A percentile compares a stretch with the other conserved stretches of the same genome.
phyloP scores from a whole-genome alignment of 2,888 invertebrate genomes.

The Cerastoderma edule region DNA sequence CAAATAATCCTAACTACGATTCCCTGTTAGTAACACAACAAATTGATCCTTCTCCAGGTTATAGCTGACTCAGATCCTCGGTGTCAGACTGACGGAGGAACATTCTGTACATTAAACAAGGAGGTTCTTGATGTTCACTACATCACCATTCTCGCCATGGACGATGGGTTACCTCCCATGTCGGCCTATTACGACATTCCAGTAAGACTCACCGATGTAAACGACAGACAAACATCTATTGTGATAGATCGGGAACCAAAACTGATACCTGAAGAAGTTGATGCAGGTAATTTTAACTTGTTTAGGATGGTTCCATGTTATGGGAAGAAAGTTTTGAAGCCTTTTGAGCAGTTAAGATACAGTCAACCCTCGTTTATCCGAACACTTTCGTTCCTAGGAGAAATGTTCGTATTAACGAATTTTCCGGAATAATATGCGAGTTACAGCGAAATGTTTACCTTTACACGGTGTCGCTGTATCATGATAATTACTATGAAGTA shows the following conservation, averaged over 20 bases:
- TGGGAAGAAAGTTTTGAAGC: no score
- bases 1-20: no score
- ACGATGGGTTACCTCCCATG: constrained; percentile 59
- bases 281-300: constrained; percentile 61
- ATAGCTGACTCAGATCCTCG: constrained; percentile 55
- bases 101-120: constrained; percentile 60
- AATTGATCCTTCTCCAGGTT: constrained; percentile 56
- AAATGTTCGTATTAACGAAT: no score
- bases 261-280: constrained; percentile 58
- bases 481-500: no score
- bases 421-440: no score
- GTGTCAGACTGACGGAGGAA: constrained; percentile 64
- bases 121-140: constrained; percentile 46
- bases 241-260: constrained; percentile 41
- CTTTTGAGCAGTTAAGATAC: no score
- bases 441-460: no score
- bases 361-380: no score
- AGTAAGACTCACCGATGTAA: constrained; percentile 62
- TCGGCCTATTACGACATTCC: constrained; percentile 66
- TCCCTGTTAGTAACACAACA: no score
- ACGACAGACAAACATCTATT: constrained; percentile 64
- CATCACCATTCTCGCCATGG: constrained; percentile 66
- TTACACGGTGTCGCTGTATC: no score
- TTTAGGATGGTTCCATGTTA: no score
- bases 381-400: no score